phyloP scores from a whole-genome alignment of 2,888 invertebrate genomes.

The Epirrhoe alternata region DNA sequence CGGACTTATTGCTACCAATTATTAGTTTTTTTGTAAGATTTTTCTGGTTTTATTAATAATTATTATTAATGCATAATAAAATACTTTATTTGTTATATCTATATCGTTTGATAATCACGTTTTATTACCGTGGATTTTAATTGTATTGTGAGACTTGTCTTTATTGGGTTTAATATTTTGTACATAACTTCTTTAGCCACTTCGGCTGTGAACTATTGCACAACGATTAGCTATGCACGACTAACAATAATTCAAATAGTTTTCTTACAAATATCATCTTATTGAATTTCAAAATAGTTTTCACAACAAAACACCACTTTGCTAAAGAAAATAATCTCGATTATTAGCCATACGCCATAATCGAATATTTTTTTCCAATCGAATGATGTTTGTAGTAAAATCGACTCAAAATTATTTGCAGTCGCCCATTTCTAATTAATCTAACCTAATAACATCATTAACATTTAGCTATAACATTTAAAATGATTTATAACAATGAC shows the following conservation, averaged over 20 bases:
- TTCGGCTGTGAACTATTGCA: constrained; percentile 19
- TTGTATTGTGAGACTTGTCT: constrained; percentile 7
- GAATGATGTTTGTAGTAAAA: not conserved
- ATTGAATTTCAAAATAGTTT: not conserved
- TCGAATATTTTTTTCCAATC: not conserved
- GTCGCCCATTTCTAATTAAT: constrained; percentile 8
- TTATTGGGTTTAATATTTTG: constrained; percentile 24
- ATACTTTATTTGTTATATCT: constrained; percentile 45
- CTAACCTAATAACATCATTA: constrained; percentile 31
- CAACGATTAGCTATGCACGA: constrained; percentile 5
- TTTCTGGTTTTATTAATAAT: constrained; percentile 54
- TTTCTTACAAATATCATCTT: not conserved
- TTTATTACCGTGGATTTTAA: constrained; percentile 30
- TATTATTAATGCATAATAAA: constrained; percentile 52
- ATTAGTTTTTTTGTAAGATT: constrained; percentile 50
- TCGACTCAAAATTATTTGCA: not conserved
- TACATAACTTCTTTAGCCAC: constrained; percentile 13
- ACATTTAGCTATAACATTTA: constrained; percentile 27
- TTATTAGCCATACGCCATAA: not conserved
- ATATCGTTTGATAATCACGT: constrained; percentile 50
- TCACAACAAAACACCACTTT: not conserved
- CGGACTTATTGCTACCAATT: constrained; percentile 55
- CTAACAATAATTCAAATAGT: constrained; percentile 1
- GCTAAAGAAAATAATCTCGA: not conserved
- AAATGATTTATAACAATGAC: constrained; percentile 33